A percentile compares a stretch with the other conserved stretches of the same genome.
phyloP scores from a whole-genome alignment of 2,888 invertebrate species.

The Sinelater perroti region DNA sequence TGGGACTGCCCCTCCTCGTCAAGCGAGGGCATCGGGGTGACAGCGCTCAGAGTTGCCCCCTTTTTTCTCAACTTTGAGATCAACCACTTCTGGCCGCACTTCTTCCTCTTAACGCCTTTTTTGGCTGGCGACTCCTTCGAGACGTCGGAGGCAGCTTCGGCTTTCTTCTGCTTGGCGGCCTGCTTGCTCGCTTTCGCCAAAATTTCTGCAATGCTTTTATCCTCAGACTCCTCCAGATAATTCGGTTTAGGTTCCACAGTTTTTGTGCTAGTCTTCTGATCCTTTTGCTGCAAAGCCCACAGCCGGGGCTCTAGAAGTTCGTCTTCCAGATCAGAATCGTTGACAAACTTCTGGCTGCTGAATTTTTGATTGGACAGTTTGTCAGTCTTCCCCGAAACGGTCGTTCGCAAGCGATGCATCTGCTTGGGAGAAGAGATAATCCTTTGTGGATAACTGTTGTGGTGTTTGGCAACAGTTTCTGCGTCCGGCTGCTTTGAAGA shows the following conservation, averaged over 20 bases:
- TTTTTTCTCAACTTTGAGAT: slow-evolving; percentile 57
- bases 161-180: not conserved
- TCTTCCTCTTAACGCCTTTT: slow-evolving; percentile 22
- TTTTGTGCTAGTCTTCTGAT: not conserved
- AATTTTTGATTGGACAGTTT: no score
- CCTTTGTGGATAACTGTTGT: slow-evolving; percentile 12
- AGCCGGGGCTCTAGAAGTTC: slow-evolving; percentile 12
- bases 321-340: slow-evolving; percentile 24
- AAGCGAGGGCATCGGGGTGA: slow-evolving; percentile 23
- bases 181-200: no score
- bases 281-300: not conserved
- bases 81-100: slow-evolving; percentile 43
- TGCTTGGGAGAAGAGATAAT: slow-evolving; percentile 24
- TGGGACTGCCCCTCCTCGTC: slow-evolving; percentile 22
- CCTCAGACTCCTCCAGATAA: slow-evolving; percentile 22
- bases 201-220: no score
- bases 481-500: slow-evolving; percentile 46
- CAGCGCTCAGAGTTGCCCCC: slow-evolving; percentile 34
- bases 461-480: slow-evolving; percentile 20
- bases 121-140: slow-evolving; percentile 1
- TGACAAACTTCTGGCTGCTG: slow-evolving; percentile 37
- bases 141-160: not conserved
- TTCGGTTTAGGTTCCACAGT: slow-evolving; percentile 16
- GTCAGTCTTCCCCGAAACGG: slow-evolving; percentile 48
- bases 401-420: slow-evolving; percentile 48